Percentiles rank a stretch among this genome's conserved stretches.
These are phyloP conservation scores for Bombus difficillimus DNA, from an alignment of 1,140 invertebrate species.

Conservation along the genomic window DNA sequence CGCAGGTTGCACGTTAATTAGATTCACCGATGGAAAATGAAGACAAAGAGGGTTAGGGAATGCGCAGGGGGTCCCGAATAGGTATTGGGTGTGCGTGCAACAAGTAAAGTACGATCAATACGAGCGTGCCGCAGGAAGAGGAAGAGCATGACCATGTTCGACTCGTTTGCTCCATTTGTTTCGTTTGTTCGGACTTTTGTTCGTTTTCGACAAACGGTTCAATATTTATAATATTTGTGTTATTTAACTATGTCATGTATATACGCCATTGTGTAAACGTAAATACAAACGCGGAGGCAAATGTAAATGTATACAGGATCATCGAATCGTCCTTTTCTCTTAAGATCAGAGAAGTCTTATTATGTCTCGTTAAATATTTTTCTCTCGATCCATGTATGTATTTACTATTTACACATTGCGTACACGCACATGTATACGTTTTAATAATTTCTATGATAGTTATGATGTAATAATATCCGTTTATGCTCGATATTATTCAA, in stretches of 20 bases:
- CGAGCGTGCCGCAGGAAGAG: conserved; percentile 18
- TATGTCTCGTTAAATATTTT: background rate
- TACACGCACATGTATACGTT: background rate
- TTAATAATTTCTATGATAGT: background rate
- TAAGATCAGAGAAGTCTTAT: background rate
- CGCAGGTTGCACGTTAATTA: conserved; percentile 71
- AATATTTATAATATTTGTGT: no score
- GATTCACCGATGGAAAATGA: conserved; percentile 72
- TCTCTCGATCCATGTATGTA: background rate
- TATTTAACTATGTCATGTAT: background rate
- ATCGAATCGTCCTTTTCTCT: background rate
- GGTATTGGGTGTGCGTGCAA: conserved; percentile 45
- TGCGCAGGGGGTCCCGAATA: conserved; percentile 23
- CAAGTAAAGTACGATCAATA: conserved; percentile 54
- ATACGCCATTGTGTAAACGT: background rate
- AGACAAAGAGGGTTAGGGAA: conserved; percentile 46
- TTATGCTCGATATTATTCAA: background rate
- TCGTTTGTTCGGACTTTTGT: background rate
- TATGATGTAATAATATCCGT: background rate
- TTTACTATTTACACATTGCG: no score
- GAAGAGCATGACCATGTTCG: conserved; percentile 21
- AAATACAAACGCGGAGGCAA: background rate
- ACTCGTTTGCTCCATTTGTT: no score
- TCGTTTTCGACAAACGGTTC: background rate
- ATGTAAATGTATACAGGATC: background rate